phyloP scores from a whole-genome alignment of 2,113 vertebrate species.

The Misgurnus anguillicaudatus region DNA sequence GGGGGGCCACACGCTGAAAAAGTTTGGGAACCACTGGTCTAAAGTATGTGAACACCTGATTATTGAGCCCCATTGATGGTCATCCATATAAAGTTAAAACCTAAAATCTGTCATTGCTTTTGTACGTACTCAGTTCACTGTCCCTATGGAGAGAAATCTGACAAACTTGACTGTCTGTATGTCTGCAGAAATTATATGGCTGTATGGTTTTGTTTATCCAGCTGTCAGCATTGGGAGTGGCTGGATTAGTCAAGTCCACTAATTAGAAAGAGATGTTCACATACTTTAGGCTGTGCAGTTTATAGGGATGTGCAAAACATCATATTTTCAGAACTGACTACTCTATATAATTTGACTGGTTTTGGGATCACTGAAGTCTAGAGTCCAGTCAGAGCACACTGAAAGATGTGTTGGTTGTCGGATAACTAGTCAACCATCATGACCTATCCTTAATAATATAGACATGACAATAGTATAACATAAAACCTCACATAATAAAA shows the following conservation, averaged over 20 bases:
- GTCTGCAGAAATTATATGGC: background rate
- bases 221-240: background rate
- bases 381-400: too few relatives aligned
- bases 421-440: too few relatives aligned
- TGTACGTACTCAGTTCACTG: background rate
- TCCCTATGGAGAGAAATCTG: background rate
- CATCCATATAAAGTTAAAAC: background rate
- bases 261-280: background rate
- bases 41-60: conserved; percentile 5
- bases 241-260: background rate
- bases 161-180: background rate
- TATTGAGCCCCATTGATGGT: background rate
- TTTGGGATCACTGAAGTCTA: too few relatives aligned
- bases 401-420: too few relatives aligned
- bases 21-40: too few relatives aligned
- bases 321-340: too few relatives aligned
- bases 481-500: too few relatives aligned
- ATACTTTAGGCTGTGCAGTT: conserved; percentile 1
- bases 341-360: too few relatives aligned
- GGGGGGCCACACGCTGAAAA: too few relatives aligned
- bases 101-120: background rate
- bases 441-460: too few relatives aligned
- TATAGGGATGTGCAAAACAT: too few relatives aligned
- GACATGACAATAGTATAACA: too few relatives aligned
- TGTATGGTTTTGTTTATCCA: background rate